These are phyloP conservation scores for Adelosebastes latens DNA, from an alignment of 2,797 vertebrate species.

Conservation along the genomic window DNA sequence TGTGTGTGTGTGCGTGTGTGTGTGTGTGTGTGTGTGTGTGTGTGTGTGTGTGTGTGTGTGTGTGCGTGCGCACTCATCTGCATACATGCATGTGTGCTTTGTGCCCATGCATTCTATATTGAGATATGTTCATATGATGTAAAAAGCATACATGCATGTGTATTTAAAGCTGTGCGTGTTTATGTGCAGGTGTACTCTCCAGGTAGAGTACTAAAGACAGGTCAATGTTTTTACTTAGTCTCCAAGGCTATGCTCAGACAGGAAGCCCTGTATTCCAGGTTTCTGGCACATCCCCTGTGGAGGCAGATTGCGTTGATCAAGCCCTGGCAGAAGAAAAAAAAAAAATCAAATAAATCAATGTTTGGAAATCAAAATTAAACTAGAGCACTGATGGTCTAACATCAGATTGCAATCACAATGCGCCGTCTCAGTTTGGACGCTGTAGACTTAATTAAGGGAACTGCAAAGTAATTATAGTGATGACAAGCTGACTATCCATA, in stretches of 20 bases:
- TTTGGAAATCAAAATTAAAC: slow-evolving; percentile 34
- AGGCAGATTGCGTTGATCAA: slow-evolving; percentile 38
- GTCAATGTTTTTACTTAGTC: slow-evolving; percentile 1
- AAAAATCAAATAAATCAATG: slow-evolving; percentile 22
- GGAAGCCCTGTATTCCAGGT: not conserved
- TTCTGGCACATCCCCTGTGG: slow-evolving; percentile 1
- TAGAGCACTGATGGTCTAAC: slow-evolving; percentile 19
- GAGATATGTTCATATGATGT: not conserved
- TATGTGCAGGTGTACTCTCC: not conserved
- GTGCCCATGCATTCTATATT: not conserved
- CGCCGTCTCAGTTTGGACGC: slow-evolving; percentile 10
- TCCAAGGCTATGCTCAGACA: slow-evolving; percentile 2
- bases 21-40: not conserved
- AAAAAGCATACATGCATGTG: not conserved
- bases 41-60: not conserved
- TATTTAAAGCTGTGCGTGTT: not conserved
- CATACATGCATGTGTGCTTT: not conserved
- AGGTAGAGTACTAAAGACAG: not conserved
- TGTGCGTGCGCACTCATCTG: not conserved
- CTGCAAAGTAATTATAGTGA: slow-evolving; percentile 38
- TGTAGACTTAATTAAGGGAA: slow-evolving; percentile 39
- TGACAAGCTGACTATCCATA: slow-evolving; percentile 21
- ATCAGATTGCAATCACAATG: slow-evolving; percentile 20
- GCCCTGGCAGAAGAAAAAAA: not conserved
- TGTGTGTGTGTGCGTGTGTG: slow-evolving; percentile 6